phyloP scores from a whole-genome alignment of 2,113 vertebrate genomes.

The Eclectus roratus region DNA sequence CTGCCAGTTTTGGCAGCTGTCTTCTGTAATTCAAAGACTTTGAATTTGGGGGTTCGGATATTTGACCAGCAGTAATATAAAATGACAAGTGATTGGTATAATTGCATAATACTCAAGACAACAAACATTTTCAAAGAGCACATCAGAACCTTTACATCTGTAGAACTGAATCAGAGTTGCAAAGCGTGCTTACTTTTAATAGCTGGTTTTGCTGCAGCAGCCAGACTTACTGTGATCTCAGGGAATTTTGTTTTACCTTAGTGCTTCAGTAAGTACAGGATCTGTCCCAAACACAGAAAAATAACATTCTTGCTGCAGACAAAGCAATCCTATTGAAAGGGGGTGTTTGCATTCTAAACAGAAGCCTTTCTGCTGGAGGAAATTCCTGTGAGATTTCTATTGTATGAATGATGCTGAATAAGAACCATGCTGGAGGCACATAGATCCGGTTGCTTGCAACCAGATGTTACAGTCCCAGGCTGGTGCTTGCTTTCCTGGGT shows the following conservation, averaged over 20 bases:
- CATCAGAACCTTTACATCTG: neutral
- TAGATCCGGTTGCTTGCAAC: accelerated
- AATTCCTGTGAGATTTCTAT: neutral
- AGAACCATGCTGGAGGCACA: neutral
- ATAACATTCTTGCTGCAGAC: neutral
- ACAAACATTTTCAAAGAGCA: neutral
- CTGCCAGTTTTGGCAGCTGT: neutral
- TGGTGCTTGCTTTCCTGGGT: neutral
- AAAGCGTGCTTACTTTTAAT: neutral
- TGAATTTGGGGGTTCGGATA: neutral
- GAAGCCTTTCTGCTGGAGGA: neutral
- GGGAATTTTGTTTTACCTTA: neutral
- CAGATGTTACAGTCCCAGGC: neutral
- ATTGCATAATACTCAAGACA: neutral
- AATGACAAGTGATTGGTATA: neutral
- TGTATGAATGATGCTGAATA: accelerated
- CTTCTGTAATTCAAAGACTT: neutral
- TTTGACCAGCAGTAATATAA: neutral
- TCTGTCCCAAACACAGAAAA: neutral
- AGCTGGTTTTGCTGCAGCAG: neutral
- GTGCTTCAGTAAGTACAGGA: neutral
- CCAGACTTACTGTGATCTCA: neutral
- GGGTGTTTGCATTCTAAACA: neutral
- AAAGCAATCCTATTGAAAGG: neutral
- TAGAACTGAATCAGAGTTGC: neutral